phyloP scores from a whole-genome alignment of 2,797 vertebrate genomes.

The Anguilla anguilla region DNA sequence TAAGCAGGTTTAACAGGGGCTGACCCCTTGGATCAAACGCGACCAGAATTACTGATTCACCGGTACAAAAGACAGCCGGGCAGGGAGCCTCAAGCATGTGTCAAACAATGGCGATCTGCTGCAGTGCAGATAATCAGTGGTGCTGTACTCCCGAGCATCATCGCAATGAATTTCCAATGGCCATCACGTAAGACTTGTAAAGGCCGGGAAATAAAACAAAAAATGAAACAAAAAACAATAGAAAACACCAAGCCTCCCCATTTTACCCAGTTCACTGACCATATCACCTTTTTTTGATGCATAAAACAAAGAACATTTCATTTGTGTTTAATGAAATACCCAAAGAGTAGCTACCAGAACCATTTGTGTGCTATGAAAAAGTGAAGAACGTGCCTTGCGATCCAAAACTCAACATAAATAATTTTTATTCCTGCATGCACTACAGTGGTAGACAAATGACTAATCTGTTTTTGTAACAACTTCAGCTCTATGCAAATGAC shows the following conservation, averaged over 20 bases:
- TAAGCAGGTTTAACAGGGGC: constrained; percentile 41
- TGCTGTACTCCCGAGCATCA: constrained; percentile 71
- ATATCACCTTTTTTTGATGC: background rate
- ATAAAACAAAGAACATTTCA: constrained; percentile 14
- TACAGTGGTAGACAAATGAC: constrained; percentile 60
- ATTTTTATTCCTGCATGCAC: constrained; percentile 51
- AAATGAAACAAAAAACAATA: background rate
- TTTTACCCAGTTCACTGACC: background rate
- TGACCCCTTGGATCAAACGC: constrained; percentile 45
- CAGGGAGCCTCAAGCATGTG: constrained; percentile 73
- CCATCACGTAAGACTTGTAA: constrained; percentile 7
- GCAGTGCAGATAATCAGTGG: constrained; percentile 77
- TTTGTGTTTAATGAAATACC: constrained; percentile 45
- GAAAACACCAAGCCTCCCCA: background rate
- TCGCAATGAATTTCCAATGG: constrained; percentile 69
- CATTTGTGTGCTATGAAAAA: constrained; percentile 43
- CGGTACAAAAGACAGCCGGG: constrained; percentile 64
- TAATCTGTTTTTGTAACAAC: constrained; percentile 68
- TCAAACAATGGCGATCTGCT: constrained; percentile 77
- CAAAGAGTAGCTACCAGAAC: constrained; percentile 54
- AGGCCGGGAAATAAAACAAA: background rate
- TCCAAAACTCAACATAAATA: constrained; percentile 58
- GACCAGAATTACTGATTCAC: constrained; percentile 63
- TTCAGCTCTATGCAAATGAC: constrained; percentile 61
- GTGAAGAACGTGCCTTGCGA: constrained; percentile 46